Conservation (phyloP, 2,888 invertebrate genomes). For the Sinopyrophorus schimmeli region DNA sequence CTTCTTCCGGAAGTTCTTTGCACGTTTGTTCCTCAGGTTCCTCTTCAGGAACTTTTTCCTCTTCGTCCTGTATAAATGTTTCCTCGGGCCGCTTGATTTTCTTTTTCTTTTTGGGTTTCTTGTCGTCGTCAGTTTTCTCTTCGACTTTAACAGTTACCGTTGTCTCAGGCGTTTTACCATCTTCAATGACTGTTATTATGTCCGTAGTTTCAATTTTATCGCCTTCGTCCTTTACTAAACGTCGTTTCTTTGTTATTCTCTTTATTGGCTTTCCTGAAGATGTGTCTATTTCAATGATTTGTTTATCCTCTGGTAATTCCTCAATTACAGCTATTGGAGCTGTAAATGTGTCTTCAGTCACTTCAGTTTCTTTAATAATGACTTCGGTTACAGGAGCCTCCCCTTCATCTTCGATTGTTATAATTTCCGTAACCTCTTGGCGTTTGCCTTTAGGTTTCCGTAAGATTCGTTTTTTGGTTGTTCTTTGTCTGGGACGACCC, state of each 20-base stretch:
- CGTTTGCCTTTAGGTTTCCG: slow-evolving; percentile 43
- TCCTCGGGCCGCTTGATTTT: slow-evolving; percentile 35
- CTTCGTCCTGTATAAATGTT: slow-evolving; percentile 20
- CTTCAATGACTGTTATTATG: slow-evolving; percentile 44
- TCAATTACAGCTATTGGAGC: slow-evolving; percentile 23
- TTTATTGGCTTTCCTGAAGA: slow-evolving; percentile 51
- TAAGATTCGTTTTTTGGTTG: slow-evolving; percentile 46
- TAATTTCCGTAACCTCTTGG: slow-evolving; percentile 48
- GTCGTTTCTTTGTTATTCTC: slow-evolving; percentile 43
- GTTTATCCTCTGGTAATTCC: slow-evolving; percentile 49
- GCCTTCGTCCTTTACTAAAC: slow-evolving; percentile 38
- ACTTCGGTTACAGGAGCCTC: slow-evolving; percentile 30
- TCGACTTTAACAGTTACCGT: slow-evolving; percentile 26
- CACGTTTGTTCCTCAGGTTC: background rate
- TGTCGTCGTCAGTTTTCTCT: slow-evolving; percentile 34
- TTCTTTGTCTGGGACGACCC: slow-evolving; percentile 40
- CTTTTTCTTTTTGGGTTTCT: slow-evolving; percentile 20
- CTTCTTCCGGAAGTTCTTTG: slow-evolving; percentile 38
- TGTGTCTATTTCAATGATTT: slow-evolving; percentile 53
- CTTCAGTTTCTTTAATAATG: slow-evolving; percentile 15
- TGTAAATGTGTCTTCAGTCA: slow-evolving; percentile 26
- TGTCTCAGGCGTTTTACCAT: slow-evolving; percentile 43
- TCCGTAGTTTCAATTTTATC: slow-evolving; percentile 40
- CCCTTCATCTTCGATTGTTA: slow-evolving; percentile 44
- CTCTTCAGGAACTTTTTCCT: background rate